A percentile compares a stretch with the other conserved stretches of the same genome.
Conservation (phyloP, 2,797 vertebrate species). For the Knipowitschia caucasica region DNA sequence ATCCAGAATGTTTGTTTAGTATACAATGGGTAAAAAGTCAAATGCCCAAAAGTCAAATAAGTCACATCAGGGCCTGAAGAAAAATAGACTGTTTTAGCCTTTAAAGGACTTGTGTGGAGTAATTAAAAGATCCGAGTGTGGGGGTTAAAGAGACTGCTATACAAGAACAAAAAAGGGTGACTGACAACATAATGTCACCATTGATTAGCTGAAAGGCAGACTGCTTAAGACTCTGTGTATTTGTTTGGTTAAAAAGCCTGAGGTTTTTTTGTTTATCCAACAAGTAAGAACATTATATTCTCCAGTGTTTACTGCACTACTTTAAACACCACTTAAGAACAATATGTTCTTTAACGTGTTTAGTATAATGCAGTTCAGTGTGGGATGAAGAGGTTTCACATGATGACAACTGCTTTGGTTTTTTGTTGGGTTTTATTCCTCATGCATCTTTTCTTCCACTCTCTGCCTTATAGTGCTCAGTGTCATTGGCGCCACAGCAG, state of each 20-base stretch:
- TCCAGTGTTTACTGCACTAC: too few relatives aligned
- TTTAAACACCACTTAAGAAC: too few relatives aligned
- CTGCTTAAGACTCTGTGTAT: not conserved
- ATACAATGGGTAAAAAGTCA: too few relatives aligned
- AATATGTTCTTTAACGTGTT: not conserved
- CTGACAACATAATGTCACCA: not conserved
- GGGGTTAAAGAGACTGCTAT: not conserved
- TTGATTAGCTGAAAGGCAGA: not conserved
- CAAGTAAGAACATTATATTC: slow-evolving; percentile 6
- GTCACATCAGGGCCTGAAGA: not conserved
- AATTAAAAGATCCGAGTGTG: not conserved
- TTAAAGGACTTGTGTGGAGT: not conserved
- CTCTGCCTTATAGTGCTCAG: slow-evolving; percentile 43
- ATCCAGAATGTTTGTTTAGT: too few relatives aligned
- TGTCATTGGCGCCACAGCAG: slow-evolving; percentile 47
- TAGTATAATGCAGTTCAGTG: not conserved
- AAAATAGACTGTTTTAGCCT: not conserved
- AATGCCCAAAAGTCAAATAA: too few relatives aligned
- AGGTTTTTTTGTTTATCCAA: slow-evolving; percentile 12
- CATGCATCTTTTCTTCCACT: slow-evolving; percentile 15
- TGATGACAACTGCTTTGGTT: slow-evolving; percentile 27
- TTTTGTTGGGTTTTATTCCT: slow-evolving; percentile 11
- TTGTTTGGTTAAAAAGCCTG: slow-evolving; percentile 2
- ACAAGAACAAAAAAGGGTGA: not conserved
- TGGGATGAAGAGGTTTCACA: slow-evolving; percentile 10